phyloP scores from a whole-genome alignment of 2,888 invertebrate genomes.

The Caenorhabditis sinica region DNA sequence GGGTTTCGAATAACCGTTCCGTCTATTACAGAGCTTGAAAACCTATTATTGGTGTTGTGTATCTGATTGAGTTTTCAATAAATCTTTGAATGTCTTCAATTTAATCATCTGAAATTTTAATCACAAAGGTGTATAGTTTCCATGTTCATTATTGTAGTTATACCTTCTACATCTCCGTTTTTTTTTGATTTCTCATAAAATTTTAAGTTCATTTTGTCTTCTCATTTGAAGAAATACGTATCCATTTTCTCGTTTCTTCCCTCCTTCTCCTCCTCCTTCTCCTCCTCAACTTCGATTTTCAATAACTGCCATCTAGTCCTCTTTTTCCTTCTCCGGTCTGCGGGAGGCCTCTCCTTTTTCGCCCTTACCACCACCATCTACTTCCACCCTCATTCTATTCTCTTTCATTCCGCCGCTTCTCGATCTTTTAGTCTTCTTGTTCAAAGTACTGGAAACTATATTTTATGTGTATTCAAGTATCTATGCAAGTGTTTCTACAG shows the following conservation, averaged over 20 bases:
- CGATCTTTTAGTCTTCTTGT: constrained; percentile 51
- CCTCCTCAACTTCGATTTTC: constrained; percentile 54
- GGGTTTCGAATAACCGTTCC: constrained; percentile 33
- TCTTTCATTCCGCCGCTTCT: constrained; percentile 28
- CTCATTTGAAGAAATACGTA: constrained; percentile 21
- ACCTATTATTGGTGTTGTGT: not conserved
- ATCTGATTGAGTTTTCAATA: not conserved
- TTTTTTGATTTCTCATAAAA: constrained; percentile 11
- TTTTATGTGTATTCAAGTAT: constrained; percentile 1
- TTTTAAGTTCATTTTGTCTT: not conserved
- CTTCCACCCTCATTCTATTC: constrained; percentile 12
- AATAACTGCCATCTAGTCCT: constrained; percentile 55
- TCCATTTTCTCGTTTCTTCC: constrained; percentile 9
- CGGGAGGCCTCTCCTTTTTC: constrained; percentile 48
- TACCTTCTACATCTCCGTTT: not conserved
- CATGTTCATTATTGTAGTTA: too few relatives aligned
- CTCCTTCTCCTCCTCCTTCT: constrained; percentile 2
- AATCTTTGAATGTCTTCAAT: not conserved
- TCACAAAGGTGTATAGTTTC: too few relatives aligned
- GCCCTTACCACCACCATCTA: constrained; percentile 21
- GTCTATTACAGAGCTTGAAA: constrained; percentile 32
- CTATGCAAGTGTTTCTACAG: not conserved
- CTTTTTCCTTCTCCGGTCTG: constrained; percentile 34
- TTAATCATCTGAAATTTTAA: too few relatives aligned
- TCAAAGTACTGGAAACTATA: constrained; percentile 22